These are phyloP conservation scores for Paramormyrops hopkinsi DNA, from an alignment of 2,797 vertebrate species.

Conservation along the genomic window DNA sequence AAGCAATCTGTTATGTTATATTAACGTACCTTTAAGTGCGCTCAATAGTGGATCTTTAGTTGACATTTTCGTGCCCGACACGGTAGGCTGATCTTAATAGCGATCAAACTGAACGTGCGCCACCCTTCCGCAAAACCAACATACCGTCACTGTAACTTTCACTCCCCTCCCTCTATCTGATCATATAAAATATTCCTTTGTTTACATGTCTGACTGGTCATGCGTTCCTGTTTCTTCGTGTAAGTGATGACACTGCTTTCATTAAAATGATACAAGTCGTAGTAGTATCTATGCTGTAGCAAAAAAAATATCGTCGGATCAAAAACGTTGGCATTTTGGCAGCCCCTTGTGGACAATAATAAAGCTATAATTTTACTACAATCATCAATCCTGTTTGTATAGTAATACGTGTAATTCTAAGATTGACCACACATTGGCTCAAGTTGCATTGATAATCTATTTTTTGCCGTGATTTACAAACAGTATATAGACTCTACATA, in stretches of 20 bases:
- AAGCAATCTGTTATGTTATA: constrained; percentile 20
- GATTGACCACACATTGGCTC: not conserved
- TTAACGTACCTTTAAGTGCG: constrained; percentile 62
- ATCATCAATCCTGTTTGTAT: not conserved
- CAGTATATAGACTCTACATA: not conserved
- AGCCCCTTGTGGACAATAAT: constrained; percentile 29
- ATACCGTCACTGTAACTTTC: constrained; percentile 40
- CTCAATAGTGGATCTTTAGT: constrained; percentile 67
- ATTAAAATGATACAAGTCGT: not conserved
- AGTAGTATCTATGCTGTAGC: not conserved
- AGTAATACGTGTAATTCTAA: not conserved
- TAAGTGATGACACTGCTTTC: not conserved
- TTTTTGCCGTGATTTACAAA: not conserved
- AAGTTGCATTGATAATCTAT: not conserved
- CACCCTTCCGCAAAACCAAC: constrained; percentile 38
- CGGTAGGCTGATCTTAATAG: not conserved
- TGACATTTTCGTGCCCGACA: constrained; percentile 51
- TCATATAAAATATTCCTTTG: not conserved
- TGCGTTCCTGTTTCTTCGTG: not conserved
- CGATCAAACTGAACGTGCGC: constrained; percentile 13
- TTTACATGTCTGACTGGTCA: not conserved
- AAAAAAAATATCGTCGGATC: not conserved
- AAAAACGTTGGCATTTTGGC: constrained; percentile 5
- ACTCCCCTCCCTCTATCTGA: constrained; percentile 6
- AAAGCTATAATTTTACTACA: not conserved